Percentiles rank a stretch among this genome's conserved stretches.
Evolutionary conservation across 2,888 invertebrate species (phyloP).

Genomic region (Iphiclides podalirius): DNA sequence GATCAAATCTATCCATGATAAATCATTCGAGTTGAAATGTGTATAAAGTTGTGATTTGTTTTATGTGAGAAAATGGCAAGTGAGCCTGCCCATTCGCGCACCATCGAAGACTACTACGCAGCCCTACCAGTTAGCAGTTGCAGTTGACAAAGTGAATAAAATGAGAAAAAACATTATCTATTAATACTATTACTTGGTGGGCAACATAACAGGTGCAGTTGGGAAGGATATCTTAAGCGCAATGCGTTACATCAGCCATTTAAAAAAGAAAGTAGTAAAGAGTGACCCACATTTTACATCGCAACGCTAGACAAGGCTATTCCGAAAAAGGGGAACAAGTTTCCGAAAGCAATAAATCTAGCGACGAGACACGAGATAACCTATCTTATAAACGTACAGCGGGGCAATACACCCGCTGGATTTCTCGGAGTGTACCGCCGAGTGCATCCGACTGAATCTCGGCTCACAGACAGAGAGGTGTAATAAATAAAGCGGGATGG

Average conservation of each 20-base stretch:
- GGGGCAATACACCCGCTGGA: constrained; percentile 4
- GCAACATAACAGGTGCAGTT: not conserved
- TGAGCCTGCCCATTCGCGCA: too few relatives aligned
- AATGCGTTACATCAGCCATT: not conserved
- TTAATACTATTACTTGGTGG: too few relatives aligned
- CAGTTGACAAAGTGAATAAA: not conserved
- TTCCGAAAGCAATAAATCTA: constrained; percentile 13
- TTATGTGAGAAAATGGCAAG: too few relatives aligned
- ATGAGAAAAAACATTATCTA: not conserved
- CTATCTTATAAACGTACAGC: constrained; percentile 12
- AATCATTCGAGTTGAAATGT: too few relatives aligned
- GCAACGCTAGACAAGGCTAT: not conserved
- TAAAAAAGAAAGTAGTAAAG: not conserved
- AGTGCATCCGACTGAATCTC: constrained; percentile 28
- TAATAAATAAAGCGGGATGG: constrained; percentile 29
- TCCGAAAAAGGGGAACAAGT: constrained; percentile 4
- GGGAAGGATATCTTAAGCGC: not conserved
- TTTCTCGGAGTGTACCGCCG: constrained; percentile 3
- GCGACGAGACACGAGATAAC: constrained; percentile 4
- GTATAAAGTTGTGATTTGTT: too few relatives aligned
- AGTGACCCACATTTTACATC: constrained; percentile 1
- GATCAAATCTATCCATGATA: too few relatives aligned
- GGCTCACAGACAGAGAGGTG: constrained; percentile 27
- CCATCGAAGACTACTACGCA: too few relatives aligned
- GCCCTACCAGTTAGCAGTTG: too few relatives aligned